Percentiles rank a stretch among this genome's conserved stretches.
These are phyloP conservation scores for Cephalopachus bancanus DNA, from an alignment of 2,797 vertebrate genomes.

Conservation along the genomic window DNA sequence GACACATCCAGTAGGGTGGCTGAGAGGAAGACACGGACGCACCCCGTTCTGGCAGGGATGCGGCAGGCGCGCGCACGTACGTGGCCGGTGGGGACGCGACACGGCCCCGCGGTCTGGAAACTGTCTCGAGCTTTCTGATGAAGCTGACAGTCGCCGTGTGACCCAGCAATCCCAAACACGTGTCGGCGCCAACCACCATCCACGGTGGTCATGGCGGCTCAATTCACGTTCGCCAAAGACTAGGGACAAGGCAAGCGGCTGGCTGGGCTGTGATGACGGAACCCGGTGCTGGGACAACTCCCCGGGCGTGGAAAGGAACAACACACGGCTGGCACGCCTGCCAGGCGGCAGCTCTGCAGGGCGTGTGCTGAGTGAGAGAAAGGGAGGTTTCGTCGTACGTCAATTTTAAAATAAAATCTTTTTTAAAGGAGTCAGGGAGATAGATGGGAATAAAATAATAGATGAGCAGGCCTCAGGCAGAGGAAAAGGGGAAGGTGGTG, in stretches of 20 bases:
- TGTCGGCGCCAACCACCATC: background rate
- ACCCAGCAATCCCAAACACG: background rate
- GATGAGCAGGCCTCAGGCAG: background rate
- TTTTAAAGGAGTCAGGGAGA: background rate
- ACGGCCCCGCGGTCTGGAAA: no score
- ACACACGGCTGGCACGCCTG: background rate
- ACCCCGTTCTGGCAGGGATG: background rate
- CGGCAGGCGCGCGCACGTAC: no score
- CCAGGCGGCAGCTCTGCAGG: no score
- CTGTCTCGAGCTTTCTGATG: no score
- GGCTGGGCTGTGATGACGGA: no score
- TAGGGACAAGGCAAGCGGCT: background rate
- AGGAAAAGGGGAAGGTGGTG: background rate
- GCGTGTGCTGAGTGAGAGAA: no score
- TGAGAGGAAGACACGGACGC: fast-evolving
- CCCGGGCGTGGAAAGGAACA: no score
- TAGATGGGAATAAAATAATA: background rate
- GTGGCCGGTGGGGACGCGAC: no score
- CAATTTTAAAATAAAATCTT: background rate
- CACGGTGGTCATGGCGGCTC: background rate
- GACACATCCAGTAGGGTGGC: background rate
- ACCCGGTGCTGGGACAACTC: no score
- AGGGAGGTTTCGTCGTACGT: background rate
- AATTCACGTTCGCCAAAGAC: background rate
- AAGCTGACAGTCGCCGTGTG: background rate